Conservation (phyloP, 2,888 invertebrate genomes). For the Phorcus lineatus region DNA sequence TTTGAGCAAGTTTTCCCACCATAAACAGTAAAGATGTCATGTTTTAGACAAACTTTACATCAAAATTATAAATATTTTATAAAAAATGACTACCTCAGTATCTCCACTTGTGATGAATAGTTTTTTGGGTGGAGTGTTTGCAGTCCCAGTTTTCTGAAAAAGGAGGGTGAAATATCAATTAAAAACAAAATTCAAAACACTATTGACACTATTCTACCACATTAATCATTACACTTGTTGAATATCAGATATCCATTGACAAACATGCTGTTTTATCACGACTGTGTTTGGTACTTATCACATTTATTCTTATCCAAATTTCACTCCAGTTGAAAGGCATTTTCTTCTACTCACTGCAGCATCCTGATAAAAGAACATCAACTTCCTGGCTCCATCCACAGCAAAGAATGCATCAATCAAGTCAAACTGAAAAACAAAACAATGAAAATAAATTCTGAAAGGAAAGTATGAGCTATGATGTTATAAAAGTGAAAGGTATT, state of each 20-base stretch:
- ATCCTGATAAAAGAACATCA: constrained; percentile 75
- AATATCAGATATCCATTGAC: neutral
- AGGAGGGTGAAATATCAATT: neutral
- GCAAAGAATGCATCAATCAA: constrained; percentile 73
- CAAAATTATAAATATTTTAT: neutral
- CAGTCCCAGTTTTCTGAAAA: constrained; percentile 14
- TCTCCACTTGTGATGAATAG: constrained; percentile 72
- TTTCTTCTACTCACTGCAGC: constrained; percentile 44
- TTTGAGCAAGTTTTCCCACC: no score
- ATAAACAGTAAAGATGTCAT: no score
- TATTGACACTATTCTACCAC: no score
- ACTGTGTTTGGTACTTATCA: no score
- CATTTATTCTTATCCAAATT: no score
- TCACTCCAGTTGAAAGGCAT: neutral
- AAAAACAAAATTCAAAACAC: no score
- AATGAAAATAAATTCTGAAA: neutral
- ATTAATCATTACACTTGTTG: neutral
- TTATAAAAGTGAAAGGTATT: no score
- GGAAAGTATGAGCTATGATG: no score
- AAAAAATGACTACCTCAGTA: constrained; percentile 63
- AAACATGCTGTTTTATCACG: no score
- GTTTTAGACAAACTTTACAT: neutral
- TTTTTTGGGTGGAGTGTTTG: constrained; percentile 60
- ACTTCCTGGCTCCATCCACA: constrained; percentile 70
- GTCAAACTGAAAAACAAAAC: constrained; percentile 70